These are phyloP conservation scores for Platycnemis pennipes DNA, from an alignment of 2,888 invertebrate genomes.

Conservation along the genomic window DNA sequence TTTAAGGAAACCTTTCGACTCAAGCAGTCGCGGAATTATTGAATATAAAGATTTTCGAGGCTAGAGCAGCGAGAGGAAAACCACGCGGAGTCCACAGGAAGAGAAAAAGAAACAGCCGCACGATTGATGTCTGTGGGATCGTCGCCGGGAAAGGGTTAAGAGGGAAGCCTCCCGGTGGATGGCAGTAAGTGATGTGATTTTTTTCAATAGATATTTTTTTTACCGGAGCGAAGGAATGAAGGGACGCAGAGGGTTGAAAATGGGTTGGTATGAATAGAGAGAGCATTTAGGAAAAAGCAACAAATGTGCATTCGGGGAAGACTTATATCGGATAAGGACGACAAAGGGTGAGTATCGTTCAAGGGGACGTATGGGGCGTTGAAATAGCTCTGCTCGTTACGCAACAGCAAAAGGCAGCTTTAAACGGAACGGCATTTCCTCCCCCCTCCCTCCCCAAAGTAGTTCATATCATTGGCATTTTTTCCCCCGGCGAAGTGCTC, in stretches of 20 bases:
- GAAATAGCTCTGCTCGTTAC: not conserved
- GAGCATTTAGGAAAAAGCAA: too few species aligned
- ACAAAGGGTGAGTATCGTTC: not conserved
- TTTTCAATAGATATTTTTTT: too few species aligned
- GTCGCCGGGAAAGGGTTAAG: not conserved
- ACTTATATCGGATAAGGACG: not conserved
- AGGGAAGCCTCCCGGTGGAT: not conserved
- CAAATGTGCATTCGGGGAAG: too few species aligned
- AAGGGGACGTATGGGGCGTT: not conserved
- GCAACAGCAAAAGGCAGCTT: not conserved
- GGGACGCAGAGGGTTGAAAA: not conserved
- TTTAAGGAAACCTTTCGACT: not conserved
- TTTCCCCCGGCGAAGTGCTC: not conserved
- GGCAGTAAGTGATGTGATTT: too few species aligned
- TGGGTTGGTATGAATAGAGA: too few species aligned
- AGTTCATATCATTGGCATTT: not conserved
- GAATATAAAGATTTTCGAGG: too few species aligned
- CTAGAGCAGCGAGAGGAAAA: too few species aligned
- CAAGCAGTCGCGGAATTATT: too few species aligned
- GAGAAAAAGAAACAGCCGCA: too few species aligned
- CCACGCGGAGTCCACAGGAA: too few species aligned
- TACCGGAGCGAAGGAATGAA: not conserved
- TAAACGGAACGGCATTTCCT: not conserved
- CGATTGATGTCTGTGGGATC: too few species aligned
- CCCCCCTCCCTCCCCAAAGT: not conserved